Conservation (phyloP, 30 jellyfish, hydroid and myxozoan species). For the Aurelia aurita region DNA sequence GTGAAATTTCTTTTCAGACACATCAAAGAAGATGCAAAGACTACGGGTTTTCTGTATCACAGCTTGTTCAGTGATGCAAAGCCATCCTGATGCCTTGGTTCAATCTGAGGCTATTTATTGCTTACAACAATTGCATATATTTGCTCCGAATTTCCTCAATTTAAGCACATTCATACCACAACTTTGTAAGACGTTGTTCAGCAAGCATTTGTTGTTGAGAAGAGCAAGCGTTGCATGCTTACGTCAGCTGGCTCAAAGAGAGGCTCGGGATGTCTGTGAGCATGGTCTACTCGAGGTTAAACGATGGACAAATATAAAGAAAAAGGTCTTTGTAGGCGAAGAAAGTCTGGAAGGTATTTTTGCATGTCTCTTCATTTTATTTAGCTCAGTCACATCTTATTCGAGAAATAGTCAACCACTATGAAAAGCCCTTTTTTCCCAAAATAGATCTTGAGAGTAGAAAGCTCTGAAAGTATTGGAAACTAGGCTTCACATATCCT, state of each 20-base stretch:
- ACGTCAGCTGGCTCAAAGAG: constrained; percentile 97
- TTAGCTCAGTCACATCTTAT: too few species aligned
- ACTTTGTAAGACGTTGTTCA: constrained; percentile 79
- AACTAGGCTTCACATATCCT: too few species aligned
- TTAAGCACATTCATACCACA: constrained; percentile 83
- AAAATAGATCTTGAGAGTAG: too few species aligned
- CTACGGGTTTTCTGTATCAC: constrained; percentile 90
- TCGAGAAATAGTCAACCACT: too few species aligned
- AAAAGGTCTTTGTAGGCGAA: constrained; percentile 83
- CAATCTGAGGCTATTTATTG: constrained; percentile 97
- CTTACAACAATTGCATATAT: constrained; percentile 92
- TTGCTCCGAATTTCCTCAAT: constrained; percentile 96
- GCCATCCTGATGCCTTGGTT: constrained; percentile 96
- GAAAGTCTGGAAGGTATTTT: constrained; percentile 89
- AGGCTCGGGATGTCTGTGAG: constrained; percentile 92
- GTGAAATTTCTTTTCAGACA: constrained; percentile 45
- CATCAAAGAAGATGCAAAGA: constrained; percentile 86
- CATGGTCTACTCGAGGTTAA: constrained; percentile 75
- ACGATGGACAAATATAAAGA: constrained; percentile 69
- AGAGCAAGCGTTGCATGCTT: constrained; percentile 96
- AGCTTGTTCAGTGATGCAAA: constrained; percentile 98
- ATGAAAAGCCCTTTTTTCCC: too few species aligned
- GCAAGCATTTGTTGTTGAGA: constrained; percentile 94
- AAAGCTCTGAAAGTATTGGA: too few species aligned
- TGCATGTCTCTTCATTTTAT: too few species aligned